Evolutionary conservation across 2,113 vertebrate species (phyloP).

Genomic region (Syngnathus floridae): DNA sequence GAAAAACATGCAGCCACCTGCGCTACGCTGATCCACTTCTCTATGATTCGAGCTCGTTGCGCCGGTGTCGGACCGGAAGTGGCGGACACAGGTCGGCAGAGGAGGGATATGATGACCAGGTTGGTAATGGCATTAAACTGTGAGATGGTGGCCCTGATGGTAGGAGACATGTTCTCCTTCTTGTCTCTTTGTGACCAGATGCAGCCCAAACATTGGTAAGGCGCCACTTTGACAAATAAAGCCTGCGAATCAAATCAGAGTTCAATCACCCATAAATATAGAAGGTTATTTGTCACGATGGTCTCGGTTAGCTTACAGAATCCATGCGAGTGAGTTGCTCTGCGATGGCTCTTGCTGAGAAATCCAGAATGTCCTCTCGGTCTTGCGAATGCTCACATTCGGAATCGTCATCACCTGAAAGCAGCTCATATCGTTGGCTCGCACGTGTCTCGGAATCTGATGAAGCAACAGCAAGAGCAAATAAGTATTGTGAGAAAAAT

Average conservation of each 20-base stretch:
- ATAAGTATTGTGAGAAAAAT: not conserved
- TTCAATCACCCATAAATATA: not conserved
- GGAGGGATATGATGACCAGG: slow-evolving; percentile 78
- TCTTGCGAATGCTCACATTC: slow-evolving; percentile 36
- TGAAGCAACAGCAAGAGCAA: not conserved
- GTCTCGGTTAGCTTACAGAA: slow-evolving; percentile 59
- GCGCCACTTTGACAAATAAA: slow-evolving; percentile 74
- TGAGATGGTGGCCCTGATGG: slow-evolving; percentile 79
- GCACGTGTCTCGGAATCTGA: slow-evolving; percentile 33
- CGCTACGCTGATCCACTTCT: slow-evolving; percentile 83
- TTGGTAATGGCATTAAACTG: slow-evolving; percentile 82
- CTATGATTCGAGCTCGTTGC: slow-evolving; percentile 75
- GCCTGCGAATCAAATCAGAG: slow-evolving; percentile 57
- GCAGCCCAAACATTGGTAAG: slow-evolving; percentile 83
- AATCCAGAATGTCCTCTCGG: slow-evolving; percentile 68
- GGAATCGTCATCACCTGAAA: slow-evolving; percentile 37
- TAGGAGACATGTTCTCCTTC: slow-evolving; percentile 76
- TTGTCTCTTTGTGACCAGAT: slow-evolving; percentile 87
- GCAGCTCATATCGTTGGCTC: slow-evolving; percentile 27
- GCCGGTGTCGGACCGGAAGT: slow-evolving; percentile 24
- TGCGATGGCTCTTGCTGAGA: slow-evolving; percentile 67
- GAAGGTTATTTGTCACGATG: not conserved
- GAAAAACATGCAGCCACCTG: slow-evolving; percentile 62
- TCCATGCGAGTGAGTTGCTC: slow-evolving; percentile 80
- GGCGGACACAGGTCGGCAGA: slow-evolving; percentile 44